A percentile compares a stretch with the other conserved stretches of the same genome.
Conservation (phyloP, 2,888 invertebrate species). For the Tortrix viridana region DNA sequence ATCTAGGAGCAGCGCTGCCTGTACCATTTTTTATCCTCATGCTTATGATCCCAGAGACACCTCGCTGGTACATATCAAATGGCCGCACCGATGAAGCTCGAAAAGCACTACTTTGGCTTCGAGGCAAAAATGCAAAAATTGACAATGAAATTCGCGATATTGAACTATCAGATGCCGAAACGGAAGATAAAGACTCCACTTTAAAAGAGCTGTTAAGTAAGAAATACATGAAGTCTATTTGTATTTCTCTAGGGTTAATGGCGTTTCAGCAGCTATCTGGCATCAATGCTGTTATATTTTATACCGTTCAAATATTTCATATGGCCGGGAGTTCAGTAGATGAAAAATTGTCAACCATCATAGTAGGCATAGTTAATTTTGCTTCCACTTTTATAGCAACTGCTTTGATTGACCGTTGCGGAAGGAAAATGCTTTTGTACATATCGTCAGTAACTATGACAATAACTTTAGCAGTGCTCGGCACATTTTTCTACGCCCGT, state of each 20-base stretch:
- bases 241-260: constrained; percentile 95
- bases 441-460: constrained; percentile 92
- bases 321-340: constrained; percentile 93
- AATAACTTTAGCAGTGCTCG: constrained; percentile 88
- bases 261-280: constrained; percentile 97
- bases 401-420: constrained; percentile 92
- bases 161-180: constrained; percentile 87
- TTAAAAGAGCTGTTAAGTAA: constrained; percentile 87
- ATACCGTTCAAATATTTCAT: constrained; percentile 94
- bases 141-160: constrained; percentile 90
- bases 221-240: constrained; percentile 90
- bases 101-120: constrained; percentile 91
- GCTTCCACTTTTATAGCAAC: constrained; percentile 95
- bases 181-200: constrained; percentile 85
- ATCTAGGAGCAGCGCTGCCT: constrained; percentile 90
- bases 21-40: constrained; percentile 91
- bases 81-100: constrained; percentile 90
- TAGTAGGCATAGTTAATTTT: constrained; percentile 95
- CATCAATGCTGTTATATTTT: constrained; percentile 98
- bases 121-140: constrained; percentile 91
- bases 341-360: constrained; percentile 91
- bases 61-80: constrained; percentile 94
- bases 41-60: constrained; percentile 96
- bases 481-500: constrained; percentile 90
- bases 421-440: constrained; percentile 94